Base-by-base conservation (phyloP, 1,140 invertebrate genomes). In the Eurosta solidaginis region DNA sequence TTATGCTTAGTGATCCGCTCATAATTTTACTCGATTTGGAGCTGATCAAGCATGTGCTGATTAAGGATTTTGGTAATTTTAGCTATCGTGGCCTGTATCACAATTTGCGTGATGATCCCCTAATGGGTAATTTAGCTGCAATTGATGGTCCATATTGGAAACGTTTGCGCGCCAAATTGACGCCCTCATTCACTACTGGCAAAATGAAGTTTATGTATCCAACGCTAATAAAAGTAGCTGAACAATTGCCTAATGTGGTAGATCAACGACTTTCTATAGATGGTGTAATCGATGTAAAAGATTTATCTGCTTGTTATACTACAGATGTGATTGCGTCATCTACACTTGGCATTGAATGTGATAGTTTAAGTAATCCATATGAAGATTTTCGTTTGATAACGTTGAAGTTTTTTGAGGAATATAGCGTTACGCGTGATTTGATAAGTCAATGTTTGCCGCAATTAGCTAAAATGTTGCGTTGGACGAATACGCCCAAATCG, bases 291-390 rank as follows among this genome's bases (percentile, higher is more conserved):
- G 44, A 78, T 27, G 78, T 87, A 1, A 86, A 84, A 14, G 89
- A 91, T 17, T 27, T 90, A 0, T 84, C 88, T 73, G 88, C 85
- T 0, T 86, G 88, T 20, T 93, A 90, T 63, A 90, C 91, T 0
- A 91, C 92, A 14, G 93, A 94, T 79, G 87, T 92, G 0, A 92
- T 93, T n/a, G 90, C 89, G 1, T 87, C 84, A 3, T 90, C 89
- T 52, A 90, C 89, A 1, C 93, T 92, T 79, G 92, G 92, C 0
- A 80, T 93, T 3, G 83, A 90, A 0, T 88, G 89, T 5, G 89
- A 92, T 78, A 90, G 90, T 0, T 79, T 92, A 7, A 84, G 88
- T 2, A 87, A 91, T 82, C 84, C 89, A 0, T 82, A 91, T 20
- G 88, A 89, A 0, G 89, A 91, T 82, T 92, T 93, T 83, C 77